Evolutionary conservation across 1,140 invertebrate species (phyloP), one percentile per base, ranked within the genome.

Genomic region (Spodoptera frugiperda): DNA sequence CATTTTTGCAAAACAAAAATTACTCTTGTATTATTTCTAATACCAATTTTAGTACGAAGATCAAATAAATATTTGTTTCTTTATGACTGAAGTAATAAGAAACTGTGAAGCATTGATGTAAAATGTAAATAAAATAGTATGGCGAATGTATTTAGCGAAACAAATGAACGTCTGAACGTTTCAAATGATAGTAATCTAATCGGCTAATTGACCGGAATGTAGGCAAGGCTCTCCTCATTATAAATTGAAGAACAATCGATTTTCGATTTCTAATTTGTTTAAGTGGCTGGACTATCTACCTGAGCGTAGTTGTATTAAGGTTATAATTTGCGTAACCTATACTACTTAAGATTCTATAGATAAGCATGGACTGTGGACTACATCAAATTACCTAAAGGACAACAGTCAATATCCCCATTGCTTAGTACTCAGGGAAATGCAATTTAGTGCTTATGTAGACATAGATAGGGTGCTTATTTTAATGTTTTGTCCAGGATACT

Each of bases 211-310:
- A 0, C 39, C 44, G 44, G 14, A 71, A 71, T 44, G 12, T 71
- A 71, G 53, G 68, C 11, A 19, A 55, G 49, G 53, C 49, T 55
- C 68, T 39, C 68, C 68, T 71, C 68, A 46, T 57, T 71, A 71
- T 55, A 71, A 71, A 71, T 57, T 71, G 33, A 71, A 71, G 68
- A 46, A 44, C 53, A 71, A 71, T 71, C 68, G 68, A 71, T 71
- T 44, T 19, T 71, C 68, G 68, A 71, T 71, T 39, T 21, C 53
- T 71, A 71, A 71, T 71, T 71, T 71, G 30, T 71, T 55, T 46
- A 71, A 71, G 68, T 19, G 68, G 68, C 30, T 3, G n/a, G 39
- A 21, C 63, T 67, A 10, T 11, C 63, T 67, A 67, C 63, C 48
- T 48, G 33, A 9, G 1, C 5, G 21, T 49, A 17, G 19, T 6